Evolutionary conservation across 2,888 invertebrate genomes (phyloP).

Genomic region (Mantis religiosa): DNA sequence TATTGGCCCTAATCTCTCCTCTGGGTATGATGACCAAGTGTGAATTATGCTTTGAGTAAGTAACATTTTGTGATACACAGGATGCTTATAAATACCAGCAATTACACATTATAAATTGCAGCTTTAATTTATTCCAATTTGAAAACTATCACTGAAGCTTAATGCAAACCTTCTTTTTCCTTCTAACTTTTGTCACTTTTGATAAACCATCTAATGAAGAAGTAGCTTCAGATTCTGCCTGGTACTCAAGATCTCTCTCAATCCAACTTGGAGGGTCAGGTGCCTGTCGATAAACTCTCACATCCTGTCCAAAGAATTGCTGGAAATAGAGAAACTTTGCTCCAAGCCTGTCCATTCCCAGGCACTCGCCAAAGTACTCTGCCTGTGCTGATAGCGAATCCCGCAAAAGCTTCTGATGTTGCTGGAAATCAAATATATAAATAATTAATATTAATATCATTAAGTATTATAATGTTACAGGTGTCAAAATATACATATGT

Average conservation of each 20-base stretch:
- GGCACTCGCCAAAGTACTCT: neutral
- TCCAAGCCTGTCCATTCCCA: slow-evolving; percentile 8
- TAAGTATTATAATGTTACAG: too few relatives aligned
- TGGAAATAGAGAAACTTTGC: slow-evolving; percentile 50
- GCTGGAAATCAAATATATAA: neutral
- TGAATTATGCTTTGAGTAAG: too few relatives aligned
- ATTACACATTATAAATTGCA: too few relatives aligned
- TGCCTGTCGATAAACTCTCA: slow-evolving; percentile 49
- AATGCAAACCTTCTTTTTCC: neutral
- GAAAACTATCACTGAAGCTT: too few relatives aligned
- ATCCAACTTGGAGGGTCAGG: neutral
- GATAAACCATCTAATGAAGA: neutral
- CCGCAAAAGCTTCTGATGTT: neutral
- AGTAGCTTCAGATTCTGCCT: neutral
- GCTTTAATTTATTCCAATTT: too few relatives aligned
- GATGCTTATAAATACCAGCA: too few relatives aligned
- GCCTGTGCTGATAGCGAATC: neutral
- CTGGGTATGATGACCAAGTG: too few relatives aligned
- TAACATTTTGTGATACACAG: too few relatives aligned
- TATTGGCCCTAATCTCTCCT: too few relatives aligned
- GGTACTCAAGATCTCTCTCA: slow-evolving; percentile 8
- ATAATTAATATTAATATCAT: neutral
- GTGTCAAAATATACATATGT: too few relatives aligned
- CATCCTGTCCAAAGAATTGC: slow-evolving; percentile 50
- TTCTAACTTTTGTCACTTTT: neutral